Percentiles rank a stretch among this genome's conserved stretches.
Evolutionary conservation across 2,797 vertebrate genomes (phyloP).

Genomic region (Sebastes elongatus): DNA sequence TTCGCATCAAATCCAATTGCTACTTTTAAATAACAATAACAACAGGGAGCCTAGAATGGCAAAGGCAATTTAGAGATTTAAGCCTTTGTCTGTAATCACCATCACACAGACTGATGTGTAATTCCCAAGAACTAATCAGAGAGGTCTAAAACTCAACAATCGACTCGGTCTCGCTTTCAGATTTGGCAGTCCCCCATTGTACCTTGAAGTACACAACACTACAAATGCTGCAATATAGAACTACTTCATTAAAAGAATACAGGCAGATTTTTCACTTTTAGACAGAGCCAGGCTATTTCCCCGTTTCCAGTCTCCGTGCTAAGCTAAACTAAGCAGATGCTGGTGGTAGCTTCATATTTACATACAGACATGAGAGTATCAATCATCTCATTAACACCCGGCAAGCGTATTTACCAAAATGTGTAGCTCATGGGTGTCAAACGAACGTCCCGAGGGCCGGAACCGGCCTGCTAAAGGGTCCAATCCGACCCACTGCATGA

Average conservation of each 20-base stretch:
- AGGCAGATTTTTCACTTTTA: background rate
- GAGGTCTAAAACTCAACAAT: background rate
- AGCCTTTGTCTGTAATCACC: slow-evolving; percentile 39
- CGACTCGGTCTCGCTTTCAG: background rate
- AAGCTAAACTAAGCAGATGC: background rate
- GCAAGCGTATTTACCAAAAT: background rate
- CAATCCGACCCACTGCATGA: no score
- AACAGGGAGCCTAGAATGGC: slow-evolving; percentile 13
- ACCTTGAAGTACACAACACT: background rate
- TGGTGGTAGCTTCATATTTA: background rate
- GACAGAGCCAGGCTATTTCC: background rate
- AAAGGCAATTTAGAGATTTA: slow-evolving; percentile 36
- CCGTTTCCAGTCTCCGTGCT: background rate
- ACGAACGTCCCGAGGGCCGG: no score
- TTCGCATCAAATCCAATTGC: slow-evolving; percentile 36
- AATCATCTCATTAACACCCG: background rate
- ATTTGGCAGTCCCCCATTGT: background rate
- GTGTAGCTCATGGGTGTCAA: fast-evolving
- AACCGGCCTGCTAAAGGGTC: no score
- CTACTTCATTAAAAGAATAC: background rate
- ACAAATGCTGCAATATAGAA: background rate
- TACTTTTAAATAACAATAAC: slow-evolving; percentile 56
- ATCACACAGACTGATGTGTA: slow-evolving; percentile 17
- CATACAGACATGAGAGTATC: background rate
- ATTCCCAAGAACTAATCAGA: slow-evolving; percentile 20